Percentiles rank a stretch among this genome's conserved stretches.
Conservation (phyloP, 2,888 invertebrate genomes). For the Eucera pruinosa region DNA sequence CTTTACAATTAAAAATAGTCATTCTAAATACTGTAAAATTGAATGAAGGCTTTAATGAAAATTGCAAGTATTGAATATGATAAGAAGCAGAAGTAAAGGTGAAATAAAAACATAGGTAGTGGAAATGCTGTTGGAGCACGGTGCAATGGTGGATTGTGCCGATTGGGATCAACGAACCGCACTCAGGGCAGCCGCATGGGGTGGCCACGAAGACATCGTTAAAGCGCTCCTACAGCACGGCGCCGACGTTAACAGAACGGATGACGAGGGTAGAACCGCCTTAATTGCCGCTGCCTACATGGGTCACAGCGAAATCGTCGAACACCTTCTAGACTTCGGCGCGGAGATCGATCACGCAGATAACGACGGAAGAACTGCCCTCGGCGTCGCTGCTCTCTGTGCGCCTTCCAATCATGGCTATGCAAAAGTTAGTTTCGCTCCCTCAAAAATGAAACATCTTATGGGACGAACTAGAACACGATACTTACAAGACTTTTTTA, state of each 20-base stretch:
- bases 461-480: not conserved
- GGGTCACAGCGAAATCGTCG: constrained; percentile 97
- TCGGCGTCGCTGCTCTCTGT: constrained; percentile 94
- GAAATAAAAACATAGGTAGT: constrained; percentile 87
- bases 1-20: not conserved
- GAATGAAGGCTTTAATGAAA: not conserved
- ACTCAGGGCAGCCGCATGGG: constrained; percentile 96
- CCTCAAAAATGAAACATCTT: not conserved
- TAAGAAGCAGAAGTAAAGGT: constrained; percentile 7
- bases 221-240: constrained; percentile 90
- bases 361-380: constrained; percentile 94
- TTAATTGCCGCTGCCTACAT: constrained; percentile 98
- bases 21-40: not conserved
- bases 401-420: constrained; percentile 91
- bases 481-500: not conserved
- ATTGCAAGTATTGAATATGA: not conserved
- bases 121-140: constrained; percentile 90
- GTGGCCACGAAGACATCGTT: constrained; percentile 95
- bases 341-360: constrained; percentile 94
- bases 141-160: constrained; percentile 94
- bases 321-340: constrained; percentile 91
- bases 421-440: constrained; percentile 85
- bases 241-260: constrained; percentile 92
- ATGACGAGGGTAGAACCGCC: constrained; percentile 96
- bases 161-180: constrained; percentile 96